Conservation (phyloP, 2,113 vertebrate species). For the Sciurus niger region DNA sequence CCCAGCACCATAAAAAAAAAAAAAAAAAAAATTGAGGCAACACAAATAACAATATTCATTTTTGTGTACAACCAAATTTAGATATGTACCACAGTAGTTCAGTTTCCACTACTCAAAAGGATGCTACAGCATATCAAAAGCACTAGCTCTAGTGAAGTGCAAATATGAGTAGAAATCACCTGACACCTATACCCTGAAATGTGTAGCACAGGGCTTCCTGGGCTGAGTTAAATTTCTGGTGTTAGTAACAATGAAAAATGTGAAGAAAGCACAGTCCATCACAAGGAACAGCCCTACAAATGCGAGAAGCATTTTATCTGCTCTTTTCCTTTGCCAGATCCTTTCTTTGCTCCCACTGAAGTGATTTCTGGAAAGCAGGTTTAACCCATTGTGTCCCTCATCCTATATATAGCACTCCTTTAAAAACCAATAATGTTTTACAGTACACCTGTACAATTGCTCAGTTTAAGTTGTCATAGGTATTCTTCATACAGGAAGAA, state of each 20-base stretch:
- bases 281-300: neutral
- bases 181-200: neutral
- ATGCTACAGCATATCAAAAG: neutral
- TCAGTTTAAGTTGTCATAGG: neutral
- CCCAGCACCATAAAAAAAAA: too few species aligned
- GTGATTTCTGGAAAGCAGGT: constrained; percentile 28
- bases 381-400: neutral
- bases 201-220: neutral
- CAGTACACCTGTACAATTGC: neutral
- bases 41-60: constrained; percentile 24
- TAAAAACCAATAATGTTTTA: neutral
- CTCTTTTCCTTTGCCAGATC: constrained; percentile 4
- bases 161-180: neutral
- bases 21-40: constrained; percentile 10
- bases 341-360: neutral
- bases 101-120: neutral
- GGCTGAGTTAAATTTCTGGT: neutral
- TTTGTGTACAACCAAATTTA: constrained; percentile 32
- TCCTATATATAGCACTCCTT: neutral
- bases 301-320: neutral
- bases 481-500: neutral
- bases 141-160: neutral
- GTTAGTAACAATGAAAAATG: neutral
- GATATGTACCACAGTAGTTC: neutral
- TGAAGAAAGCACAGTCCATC: neutral